phyloP scores from a whole-genome alignment of 2,888 invertebrate genomes.

The Mesochorus sp. region DNA sequence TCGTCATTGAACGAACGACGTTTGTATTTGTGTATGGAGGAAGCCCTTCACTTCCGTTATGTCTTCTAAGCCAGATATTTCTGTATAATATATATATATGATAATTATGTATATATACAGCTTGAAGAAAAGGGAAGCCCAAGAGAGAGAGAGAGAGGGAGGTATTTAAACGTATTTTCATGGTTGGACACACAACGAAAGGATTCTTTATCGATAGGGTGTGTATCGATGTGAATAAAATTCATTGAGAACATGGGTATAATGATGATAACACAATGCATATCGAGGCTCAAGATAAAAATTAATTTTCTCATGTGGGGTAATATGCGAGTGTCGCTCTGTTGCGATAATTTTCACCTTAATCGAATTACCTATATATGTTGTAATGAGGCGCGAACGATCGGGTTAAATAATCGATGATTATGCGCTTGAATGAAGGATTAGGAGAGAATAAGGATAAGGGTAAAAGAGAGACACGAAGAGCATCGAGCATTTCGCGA shows the following conservation, averaged over 20 bases:
- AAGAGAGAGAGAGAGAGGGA: not conserved
- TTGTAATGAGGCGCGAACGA: conserved; percentile 3
- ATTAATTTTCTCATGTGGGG: conserved; percentile 2
- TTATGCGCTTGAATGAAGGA: not conserved
- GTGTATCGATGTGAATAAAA: not conserved
- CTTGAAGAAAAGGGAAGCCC: not conserved
- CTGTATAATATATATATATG: no score
- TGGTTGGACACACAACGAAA: conserved; percentile 3
- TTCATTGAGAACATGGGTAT: no score
- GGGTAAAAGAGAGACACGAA: not conserved
- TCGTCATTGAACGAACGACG: no score
- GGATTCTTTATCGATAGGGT: not conserved
- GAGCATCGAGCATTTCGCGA: no score
- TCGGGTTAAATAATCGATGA: conserved; percentile 49
- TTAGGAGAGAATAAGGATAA: not conserved
- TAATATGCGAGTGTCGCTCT: conserved; percentile 4
- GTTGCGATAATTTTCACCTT: not conserved
- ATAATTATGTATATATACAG: not conserved
- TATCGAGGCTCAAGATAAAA: conserved; percentile 14
- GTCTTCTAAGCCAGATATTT: no score
- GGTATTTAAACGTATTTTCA: not conserved
- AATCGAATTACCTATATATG: conserved; percentile 36
- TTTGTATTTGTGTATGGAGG: no score
- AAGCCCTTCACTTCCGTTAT: no score
- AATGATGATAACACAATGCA: not conserved